Evolutionary conservation across 2,888 invertebrate genomes (phyloP).

Genomic region (Autographa gamma): DNA sequence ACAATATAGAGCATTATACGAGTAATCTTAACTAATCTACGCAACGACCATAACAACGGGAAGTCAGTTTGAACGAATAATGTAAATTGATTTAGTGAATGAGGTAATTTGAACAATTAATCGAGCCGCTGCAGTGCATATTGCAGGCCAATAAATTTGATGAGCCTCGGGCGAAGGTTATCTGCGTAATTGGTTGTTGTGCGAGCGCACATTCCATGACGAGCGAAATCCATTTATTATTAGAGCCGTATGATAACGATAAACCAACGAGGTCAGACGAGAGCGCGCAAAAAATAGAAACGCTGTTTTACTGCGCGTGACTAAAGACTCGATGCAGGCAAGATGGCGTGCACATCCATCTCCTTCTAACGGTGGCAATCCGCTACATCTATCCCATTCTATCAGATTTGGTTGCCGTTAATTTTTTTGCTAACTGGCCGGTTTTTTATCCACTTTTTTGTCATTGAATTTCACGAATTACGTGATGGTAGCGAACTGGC

Average conservation of each 20-base stretch:
- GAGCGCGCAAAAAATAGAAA: conserved; percentile 87
- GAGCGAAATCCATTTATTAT: conserved; percentile 83
- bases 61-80: conserved; percentile 44
- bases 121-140: conserved; percentile 52
- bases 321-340: conserved; percentile 84
- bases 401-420: conserved; percentile 79
- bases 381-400: conserved; percentile 67
- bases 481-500: conserved; percentile 75
- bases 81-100: conserved; percentile 56
- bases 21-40: conserved; percentile 61
- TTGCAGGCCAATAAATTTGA: conserved; percentile 71
- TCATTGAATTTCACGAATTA: conserved; percentile 82
- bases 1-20: conserved; percentile 62
- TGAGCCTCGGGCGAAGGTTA: conserved; percentile 77
- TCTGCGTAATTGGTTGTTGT: conserved; percentile 73
- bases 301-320: conserved; percentile 85
- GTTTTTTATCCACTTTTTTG: conserved; percentile 75
- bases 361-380: conserved; percentile 68
- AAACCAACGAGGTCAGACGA: conserved; percentile 87
- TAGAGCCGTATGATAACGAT: conserved; percentile 86
- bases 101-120: conserved; percentile 57
- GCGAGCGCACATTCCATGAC: conserved; percentile 74
- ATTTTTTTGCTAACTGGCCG: conserved; percentile 76
- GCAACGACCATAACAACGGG: conserved; percentile 50
- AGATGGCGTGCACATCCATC: conserved; percentile 80